phyloP scores from a whole-genome alignment of 1,140 invertebrate genomes.

The Mizuhopecten yessoensis region DNA sequence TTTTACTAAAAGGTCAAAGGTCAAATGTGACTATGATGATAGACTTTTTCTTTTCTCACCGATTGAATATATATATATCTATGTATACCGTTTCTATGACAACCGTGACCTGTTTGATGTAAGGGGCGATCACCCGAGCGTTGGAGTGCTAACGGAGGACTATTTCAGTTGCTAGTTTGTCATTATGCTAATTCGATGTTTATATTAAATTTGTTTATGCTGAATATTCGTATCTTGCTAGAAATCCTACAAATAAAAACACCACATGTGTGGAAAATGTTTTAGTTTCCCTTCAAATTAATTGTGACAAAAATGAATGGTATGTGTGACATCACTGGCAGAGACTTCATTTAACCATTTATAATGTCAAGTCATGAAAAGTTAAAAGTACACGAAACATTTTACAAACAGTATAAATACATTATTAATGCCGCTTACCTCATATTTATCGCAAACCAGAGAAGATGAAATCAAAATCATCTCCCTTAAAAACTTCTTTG shows the following conservation, averaged over 20 bases:
- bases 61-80: constrained; percentile 30
- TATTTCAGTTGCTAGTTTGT: constrained; percentile 27
- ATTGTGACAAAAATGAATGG: background rate
- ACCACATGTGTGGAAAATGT: background rate
- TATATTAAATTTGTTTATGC: constrained; percentile 33
- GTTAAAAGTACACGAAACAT: too few species aligned
- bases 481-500: background rate
- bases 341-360: background rate
- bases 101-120: background rate
- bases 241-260: constrained; percentile 29
- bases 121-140: background rate
- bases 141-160: background rate
- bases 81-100: constrained; percentile 29
- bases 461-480: background rate
- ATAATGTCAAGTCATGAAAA: too few species aligned
- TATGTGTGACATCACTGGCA: background rate
- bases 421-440: background rate
- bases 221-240: constrained; percentile 32
- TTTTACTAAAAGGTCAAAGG: constrained; percentile 39
- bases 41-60: constrained; percentile 35
- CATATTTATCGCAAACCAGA: background rate
- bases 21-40: constrained; percentile 17
- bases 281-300: constrained; percentile 27
- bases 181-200: constrained; percentile 28
- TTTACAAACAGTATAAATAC: too few species aligned